phyloP scores from a whole-genome alignment of 1,140 invertebrate species.

The Limonius californicus region DNA sequence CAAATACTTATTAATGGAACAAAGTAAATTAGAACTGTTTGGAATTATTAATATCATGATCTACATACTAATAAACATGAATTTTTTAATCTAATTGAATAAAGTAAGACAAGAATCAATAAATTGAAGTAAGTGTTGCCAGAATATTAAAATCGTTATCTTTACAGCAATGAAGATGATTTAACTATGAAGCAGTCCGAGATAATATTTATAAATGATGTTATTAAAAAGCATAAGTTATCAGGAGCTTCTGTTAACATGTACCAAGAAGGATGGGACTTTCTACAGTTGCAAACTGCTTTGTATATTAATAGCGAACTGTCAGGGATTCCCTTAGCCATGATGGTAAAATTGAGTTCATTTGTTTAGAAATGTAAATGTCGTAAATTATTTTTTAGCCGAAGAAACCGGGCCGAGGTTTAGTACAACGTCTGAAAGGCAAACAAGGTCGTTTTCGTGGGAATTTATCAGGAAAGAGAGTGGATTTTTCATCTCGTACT shows the following conservation, averaged over 20 bases:
- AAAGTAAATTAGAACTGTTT: too few relatives aligned
- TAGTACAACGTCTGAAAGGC: slow-evolving; percentile 92
- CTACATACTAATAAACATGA: too few relatives aligned
- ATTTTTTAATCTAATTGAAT: too few relatives aligned
- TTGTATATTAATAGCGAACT: slow-evolving; percentile 97
- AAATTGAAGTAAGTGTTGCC: too few relatives aligned
- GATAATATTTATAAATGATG: slow-evolving; percentile 93
- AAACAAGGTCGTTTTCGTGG: slow-evolving; percentile 98
- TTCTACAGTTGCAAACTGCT: slow-evolving; percentile 90
- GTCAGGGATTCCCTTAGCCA: slow-evolving; percentile 89
- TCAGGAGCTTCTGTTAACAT: slow-evolving; percentile 83
- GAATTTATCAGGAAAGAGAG: slow-evolving; percentile 98
- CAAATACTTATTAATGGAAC: too few relatives aligned
- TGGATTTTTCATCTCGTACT: slow-evolving; percentile 96
- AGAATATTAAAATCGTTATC: too few relatives aligned
- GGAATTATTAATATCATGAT: too few relatives aligned
- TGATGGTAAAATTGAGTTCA: too few relatives aligned
- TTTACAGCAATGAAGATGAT: slow-evolving; percentile 94
- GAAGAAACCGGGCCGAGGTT: slow-evolving; percentile 83
- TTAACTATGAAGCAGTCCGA: slow-evolving; percentile 97
- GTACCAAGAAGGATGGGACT: slow-evolving; percentile 96
- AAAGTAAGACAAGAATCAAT: too few relatives aligned
- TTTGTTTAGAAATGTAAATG: too few relatives aligned
- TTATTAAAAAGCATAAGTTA: slow-evolving; percentile 79
- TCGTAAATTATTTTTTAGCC: slow-evolving; percentile 69